These are phyloP conservation scores for Macrocentrus cingulum DNA, from an alignment of 1,140 invertebrate genomes.

Conservation along the genomic window DNA sequence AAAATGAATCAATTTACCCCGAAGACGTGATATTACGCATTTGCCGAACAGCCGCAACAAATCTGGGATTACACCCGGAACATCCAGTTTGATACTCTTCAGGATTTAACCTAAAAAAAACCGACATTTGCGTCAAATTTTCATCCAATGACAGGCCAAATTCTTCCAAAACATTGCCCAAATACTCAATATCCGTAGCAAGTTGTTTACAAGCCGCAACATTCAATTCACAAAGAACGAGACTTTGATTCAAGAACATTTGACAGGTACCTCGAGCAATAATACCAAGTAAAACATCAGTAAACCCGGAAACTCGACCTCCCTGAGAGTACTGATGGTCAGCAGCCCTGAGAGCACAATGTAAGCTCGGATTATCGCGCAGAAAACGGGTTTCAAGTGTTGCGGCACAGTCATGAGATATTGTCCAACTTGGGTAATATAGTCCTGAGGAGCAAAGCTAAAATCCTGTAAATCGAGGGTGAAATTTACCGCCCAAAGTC, in stretches of 20 bases:
- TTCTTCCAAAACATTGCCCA: conserved; percentile 84
- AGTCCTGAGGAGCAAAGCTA: conserved; percentile 89
- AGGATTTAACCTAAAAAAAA: conserved; percentile 68
- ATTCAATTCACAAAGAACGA: conserved; percentile 76
- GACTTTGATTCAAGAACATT: conserved; percentile 78
- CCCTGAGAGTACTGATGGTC: conserved; percentile 63
- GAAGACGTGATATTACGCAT: conserved; percentile 69
- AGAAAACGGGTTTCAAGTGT: conserved; percentile 85
- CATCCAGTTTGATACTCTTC: conserved; percentile 70
- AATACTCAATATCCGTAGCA: conserved; percentile 87
- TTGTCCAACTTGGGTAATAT: conserved; percentile 92
- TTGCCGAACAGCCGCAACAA: conserved; percentile 74
- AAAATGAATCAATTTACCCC: too few relatives aligned
- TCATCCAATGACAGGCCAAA: conserved; percentile 74
- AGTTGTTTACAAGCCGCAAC: conserved; percentile 78
- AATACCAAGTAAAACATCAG: conserved; percentile 74
- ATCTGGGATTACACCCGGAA: conserved; percentile 66
- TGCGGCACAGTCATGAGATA: conserved; percentile 93
- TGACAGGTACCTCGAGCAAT: conserved; percentile 76
- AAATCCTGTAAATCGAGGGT: conserved; percentile 78
- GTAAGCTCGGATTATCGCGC: conserved; percentile 73
- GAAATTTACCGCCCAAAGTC: conserved; percentile 30
- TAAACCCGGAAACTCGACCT: conserved; percentile 65
- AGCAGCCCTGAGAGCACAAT: conserved; percentile 67
- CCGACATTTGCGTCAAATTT: conserved; percentile 69